These are phyloP conservation scores for Gryon sp. DNA, from an alignment of 1,140 invertebrate genomes.

Conservation along the genomic window DNA sequence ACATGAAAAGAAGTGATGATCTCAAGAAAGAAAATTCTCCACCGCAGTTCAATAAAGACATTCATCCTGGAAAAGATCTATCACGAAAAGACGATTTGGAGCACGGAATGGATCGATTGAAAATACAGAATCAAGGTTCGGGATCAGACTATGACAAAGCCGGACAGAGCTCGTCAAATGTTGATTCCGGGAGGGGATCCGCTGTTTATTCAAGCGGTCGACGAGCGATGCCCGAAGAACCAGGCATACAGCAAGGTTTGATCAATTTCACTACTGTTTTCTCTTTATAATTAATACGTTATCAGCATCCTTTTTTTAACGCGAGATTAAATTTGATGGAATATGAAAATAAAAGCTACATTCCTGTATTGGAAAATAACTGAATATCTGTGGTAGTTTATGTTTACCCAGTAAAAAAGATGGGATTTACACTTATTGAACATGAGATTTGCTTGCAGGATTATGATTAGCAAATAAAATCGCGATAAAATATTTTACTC, in stretches of 20 bases:
- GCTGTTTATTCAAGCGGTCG: conserved; percentile 87
- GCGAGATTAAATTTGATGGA: too few relatives aligned
- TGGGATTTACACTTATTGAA: too few relatives aligned
- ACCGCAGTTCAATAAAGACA: conserved; percentile 64
- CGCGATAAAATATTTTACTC: too few relatives aligned
- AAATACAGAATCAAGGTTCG: conserved; percentile 81
- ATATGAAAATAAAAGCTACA: too few relatives aligned
- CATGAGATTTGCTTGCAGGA: too few relatives aligned
- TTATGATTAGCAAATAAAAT: too few relatives aligned
- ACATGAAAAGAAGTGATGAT: conserved; percentile 59
- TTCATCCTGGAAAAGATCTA: conserved; percentile 57
- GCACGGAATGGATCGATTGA: conserved; percentile 73
- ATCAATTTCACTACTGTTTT: too few relatives aligned
- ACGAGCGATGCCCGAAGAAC: conserved; percentile 76
- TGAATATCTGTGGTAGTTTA: too few relatives aligned
- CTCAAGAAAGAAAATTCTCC: conserved; percentile 63
- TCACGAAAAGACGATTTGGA: conserved; percentile 72
- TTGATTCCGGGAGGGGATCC: conserved; percentile 87
- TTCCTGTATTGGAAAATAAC: too few relatives aligned
- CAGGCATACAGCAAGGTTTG: conserved; percentile 52
- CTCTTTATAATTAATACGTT: too few relatives aligned
- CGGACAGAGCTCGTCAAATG: conserved; percentile 84
- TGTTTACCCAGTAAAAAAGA: too few relatives aligned
- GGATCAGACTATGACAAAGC: conserved; percentile 87
- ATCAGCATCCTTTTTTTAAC: too few relatives aligned